Evolutionary conservation across 2,113 vertebrate genomes (phyloP), one percentile per base, ranked within the genome.

Genomic region (Macrotis lagotis): DNA sequence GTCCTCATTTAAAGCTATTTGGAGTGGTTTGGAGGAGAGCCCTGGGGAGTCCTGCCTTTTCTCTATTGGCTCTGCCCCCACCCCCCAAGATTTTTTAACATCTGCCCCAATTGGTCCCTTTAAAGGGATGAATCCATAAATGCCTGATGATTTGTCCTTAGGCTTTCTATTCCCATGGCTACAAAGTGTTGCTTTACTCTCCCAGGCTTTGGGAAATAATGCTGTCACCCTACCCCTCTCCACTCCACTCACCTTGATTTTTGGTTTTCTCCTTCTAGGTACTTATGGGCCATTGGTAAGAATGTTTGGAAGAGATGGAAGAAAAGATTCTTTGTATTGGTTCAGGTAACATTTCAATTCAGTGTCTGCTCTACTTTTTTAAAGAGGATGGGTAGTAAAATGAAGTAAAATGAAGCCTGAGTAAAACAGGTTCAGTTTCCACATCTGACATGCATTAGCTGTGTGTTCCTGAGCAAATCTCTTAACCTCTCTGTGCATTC

Each of bases 271-370:
- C 96, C 74, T 53, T 83, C 66, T 98, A 99, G 99, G 96, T 99
- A 99, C 98, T 99, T 99, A 90, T 99, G 99, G 99, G 98, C 99
- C 95, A 99, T 99, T 88, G 99, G 99, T 96, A 99, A 99, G 98
- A 99, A 99, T 49, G 99, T 99, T 95, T 99, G 99, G 99, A 99
- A 99, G 98, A 99, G 99, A 97, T 99, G 99, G 99, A 99, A 99
- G 99, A 99, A 99, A 96, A 98, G 99, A 52, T 99, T 99, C 98
- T 99, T 99, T 98, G 99, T 99, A 93, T 98, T 99, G 93, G 99
- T 99, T 51, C 99, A 99, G 99, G 99, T 99, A 99, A 99, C 97
- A 96, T 95, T 98, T 97, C 96, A 97, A 91, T 90, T 95, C 89
- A 49, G 94, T 96, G n/a, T 50, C 96, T 88, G 44, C 93, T 51